Percentiles rank a stretch among this genome's conserved stretches.
Conservation (phyloP, 2,797 vertebrate genomes). For the Gobio occitaniae region DNA sequence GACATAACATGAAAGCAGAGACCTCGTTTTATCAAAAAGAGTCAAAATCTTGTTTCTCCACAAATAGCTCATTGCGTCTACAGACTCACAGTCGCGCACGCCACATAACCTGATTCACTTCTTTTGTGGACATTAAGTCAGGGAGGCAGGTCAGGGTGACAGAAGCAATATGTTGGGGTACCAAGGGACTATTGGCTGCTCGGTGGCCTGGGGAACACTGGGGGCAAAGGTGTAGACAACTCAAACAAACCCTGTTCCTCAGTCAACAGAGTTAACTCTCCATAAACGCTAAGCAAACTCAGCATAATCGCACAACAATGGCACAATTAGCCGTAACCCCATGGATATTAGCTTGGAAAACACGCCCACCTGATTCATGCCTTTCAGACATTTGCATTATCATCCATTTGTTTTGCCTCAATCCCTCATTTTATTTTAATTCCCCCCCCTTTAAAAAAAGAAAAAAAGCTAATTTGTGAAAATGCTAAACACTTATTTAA, state of each 20-base stretch:
- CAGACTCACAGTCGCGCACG: not conserved
- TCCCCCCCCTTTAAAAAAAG: conserved; percentile 47
- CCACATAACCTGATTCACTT: conserved; percentile 28
- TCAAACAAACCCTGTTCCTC: conserved; percentile 75
- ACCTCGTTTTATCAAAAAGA: not conserved
- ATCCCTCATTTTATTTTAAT: conserved; percentile 61
- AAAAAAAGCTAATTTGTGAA: conserved; percentile 73
- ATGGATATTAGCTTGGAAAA: conserved; percentile 81
- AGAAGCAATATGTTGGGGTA: conserved; percentile 74
- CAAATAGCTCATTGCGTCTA: not conserved
- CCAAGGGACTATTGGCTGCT: conserved; percentile 75
- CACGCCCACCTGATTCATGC: conserved; percentile 70
- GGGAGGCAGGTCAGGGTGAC: conserved; percentile 63
- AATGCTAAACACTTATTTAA: conserved; percentile 81
- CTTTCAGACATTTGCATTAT: conserved; percentile 74
- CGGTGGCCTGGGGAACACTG: conserved; percentile 70
- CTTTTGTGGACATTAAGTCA: conserved; percentile 56
- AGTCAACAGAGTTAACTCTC: conserved; percentile 65
- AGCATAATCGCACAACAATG: conserved; percentile 90
- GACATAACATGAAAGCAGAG: not conserved
- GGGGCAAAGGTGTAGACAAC: conserved; percentile 69
- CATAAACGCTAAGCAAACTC: conserved; percentile 86
- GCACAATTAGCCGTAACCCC: conserved; percentile 86
- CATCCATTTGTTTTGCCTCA: conserved; percentile 73
- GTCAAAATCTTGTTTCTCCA: not conserved